These are phyloP conservation scores for Nannoperca obscura DNA, from an alignment of 2,797 vertebrate genomes.

Conservation along the genomic window DNA sequence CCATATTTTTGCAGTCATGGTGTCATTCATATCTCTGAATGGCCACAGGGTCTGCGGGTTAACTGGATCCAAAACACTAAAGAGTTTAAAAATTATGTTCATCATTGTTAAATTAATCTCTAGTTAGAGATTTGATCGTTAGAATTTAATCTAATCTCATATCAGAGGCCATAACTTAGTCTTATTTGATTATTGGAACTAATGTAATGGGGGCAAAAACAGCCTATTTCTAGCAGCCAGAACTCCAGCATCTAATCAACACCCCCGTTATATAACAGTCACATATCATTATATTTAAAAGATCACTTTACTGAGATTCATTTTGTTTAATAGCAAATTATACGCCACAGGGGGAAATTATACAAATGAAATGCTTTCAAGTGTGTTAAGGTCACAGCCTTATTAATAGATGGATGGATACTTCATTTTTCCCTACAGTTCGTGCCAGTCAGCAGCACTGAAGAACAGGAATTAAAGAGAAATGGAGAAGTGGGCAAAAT, in stretches of 20 bases:
- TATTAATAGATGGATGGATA: background rate
- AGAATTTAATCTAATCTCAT: background rate
- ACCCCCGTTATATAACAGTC: background rate
- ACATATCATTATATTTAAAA: background rate
- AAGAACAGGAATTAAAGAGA: background rate
- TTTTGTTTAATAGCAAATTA: background rate
- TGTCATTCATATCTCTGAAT: slow-evolving; percentile 27
- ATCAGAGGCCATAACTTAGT: background rate
- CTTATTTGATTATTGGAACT: background rate
- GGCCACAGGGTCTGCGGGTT: background rate
- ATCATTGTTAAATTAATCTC: background rate
- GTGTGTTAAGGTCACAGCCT: background rate
- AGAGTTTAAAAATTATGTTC: background rate
- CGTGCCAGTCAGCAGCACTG: background rate
- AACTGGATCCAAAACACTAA: slow-evolving; percentile 1
- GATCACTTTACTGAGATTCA: background rate
- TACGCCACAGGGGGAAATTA: background rate
- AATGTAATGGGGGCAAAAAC: background rate
- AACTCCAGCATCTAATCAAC: background rate
- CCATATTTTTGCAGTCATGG: slow-evolving; percentile 26
- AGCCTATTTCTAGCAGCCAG: slow-evolving; percentile 1
- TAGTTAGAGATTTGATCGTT: background rate
- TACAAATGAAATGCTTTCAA: background rate
- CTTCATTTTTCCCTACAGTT: background rate
- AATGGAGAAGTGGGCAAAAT: background rate